Evolutionary conservation across 2,888 invertebrate genomes (phyloP), one percentile per base, ranked within the genome.

Genomic region (Lepetodrilus schrolli): DNA sequence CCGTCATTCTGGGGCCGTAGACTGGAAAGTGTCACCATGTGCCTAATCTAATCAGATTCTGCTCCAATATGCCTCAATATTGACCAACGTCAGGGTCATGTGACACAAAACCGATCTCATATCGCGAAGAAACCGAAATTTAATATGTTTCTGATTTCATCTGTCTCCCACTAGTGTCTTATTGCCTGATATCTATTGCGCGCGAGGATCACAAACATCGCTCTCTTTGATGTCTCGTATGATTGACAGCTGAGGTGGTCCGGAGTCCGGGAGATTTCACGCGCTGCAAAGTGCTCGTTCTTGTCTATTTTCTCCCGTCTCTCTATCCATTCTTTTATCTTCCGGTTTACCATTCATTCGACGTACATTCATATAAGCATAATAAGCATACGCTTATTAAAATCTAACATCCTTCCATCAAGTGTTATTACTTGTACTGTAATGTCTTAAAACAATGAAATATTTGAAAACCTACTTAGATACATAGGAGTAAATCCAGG

Each of bases 231-330:
- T 58, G 58, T 58, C 13, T 58, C 7, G 17, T 30, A 17, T 58
- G 58, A 58, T 58, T 58, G 58, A 58, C 58, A 58, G 58, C 30
- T 58, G 34, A 58, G 58, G 58, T 58, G 58, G 58, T 58, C 30
- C 26, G 17, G 30, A 34, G 17, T 34, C 30, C 58, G 4, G 13
- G 58, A 58, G 58, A 58, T 58, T 34, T n/a, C 58, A 17, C 58
- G 58, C 58, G 34, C 58, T 30, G n/a, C 17, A 23, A 23, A n/a
- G 58, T 58, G 7, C 26, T 30, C 58, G 58, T 30, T 34, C 26
- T 30, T 58, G 17, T 58, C 17, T 17, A 34, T 58, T 43, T 17
- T 17, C 17, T n/a, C 17, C 43, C 43, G 43, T 1, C 43, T 43
- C 43, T 43, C 7, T 7, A 13, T 13, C 13, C 7, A 13, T 13